Conservation (phyloP, 2,888 invertebrate species). For the Tipula unca region DNA sequence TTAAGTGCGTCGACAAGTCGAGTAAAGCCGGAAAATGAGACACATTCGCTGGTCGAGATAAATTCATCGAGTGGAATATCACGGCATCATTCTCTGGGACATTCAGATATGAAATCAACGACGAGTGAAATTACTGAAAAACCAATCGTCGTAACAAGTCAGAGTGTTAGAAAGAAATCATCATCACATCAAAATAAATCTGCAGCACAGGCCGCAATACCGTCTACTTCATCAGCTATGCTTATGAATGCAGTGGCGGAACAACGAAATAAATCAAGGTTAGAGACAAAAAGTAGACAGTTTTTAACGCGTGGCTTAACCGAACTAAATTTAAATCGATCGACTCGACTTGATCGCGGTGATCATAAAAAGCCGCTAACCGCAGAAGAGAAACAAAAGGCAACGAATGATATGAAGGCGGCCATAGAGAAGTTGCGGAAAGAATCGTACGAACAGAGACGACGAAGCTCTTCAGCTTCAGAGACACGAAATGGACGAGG, state of each 20-base stretch:
- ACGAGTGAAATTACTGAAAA: not conserved
- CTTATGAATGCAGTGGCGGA: not conserved
- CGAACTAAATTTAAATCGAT: constrained; percentile 39
- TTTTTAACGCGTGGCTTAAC: constrained; percentile 38
- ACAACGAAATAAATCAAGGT: not conserved
- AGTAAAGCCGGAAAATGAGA: not conserved
- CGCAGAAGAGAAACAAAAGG: constrained; percentile 27
- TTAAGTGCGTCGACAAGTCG: not conserved
- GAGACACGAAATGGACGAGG: constrained; percentile 34
- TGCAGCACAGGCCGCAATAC: not conserved
- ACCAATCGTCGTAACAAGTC: not conserved
- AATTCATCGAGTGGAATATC: constrained; percentile 17
- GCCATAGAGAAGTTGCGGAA: constrained; percentile 24
- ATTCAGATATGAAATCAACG: not conserved
- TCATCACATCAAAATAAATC: not conserved
- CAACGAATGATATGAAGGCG: constrained; percentile 24
- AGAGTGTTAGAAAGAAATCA: not conserved
- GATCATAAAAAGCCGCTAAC: not conserved
- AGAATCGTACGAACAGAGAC: constrained; percentile 37
- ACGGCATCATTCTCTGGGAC: not conserved
- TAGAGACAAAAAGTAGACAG: constrained; percentile 24
- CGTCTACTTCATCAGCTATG: not conserved
- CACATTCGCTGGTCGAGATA: constrained; percentile 15
- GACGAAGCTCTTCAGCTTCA: constrained; percentile 40
- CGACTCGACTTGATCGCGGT: constrained; percentile 35